A percentile compares a stretch with the other conserved stretches of the same genome.
Evolutionary conservation across 2,113 vertebrate genomes (phyloP).

Genomic region (Sander lucioperca): DNA sequence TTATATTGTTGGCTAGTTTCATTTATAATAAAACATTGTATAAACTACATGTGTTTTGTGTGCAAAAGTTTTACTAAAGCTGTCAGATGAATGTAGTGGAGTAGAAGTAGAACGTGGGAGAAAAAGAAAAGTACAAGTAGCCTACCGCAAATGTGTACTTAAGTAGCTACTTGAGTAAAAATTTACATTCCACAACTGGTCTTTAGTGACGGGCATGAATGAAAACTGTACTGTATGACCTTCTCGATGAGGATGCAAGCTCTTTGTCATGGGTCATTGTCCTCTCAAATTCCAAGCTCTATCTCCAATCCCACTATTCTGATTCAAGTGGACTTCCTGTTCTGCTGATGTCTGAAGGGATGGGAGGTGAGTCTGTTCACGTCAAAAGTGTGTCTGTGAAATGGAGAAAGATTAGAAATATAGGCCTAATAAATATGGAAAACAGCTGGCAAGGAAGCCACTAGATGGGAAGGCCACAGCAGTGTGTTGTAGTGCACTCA

Average conservation of each 20-base stretch:
- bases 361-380: slow-evolving; percentile 13
- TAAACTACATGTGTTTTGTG: no score
- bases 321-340: slow-evolving; percentile 62
- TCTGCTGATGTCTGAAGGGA: slow-evolving; percentile 26
- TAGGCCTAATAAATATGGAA: slow-evolving; percentile 58
- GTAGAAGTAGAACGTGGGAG: no score
- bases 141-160: no score
- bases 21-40: no score
- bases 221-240: neutral
- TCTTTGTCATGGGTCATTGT: slow-evolving; percentile 49
- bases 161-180: no score
- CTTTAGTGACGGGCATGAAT: slow-evolving; percentile 1
- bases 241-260: slow-evolving; percentile 25
- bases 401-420: slow-evolving; percentile 51
- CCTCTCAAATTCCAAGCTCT: slow-evolving; percentile 32
- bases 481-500: slow-evolving; percentile 4
- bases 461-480: slow-evolving; percentile 10
- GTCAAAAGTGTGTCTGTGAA: slow-evolving; percentile 47
- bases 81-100: no score
- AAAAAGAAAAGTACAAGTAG: no score
- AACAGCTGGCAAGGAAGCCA: slow-evolving; percentile 30
- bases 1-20: no score
- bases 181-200: no score
- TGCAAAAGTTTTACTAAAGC: no score
- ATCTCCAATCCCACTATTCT: slow-evolving; percentile 22